Evolutionary conservation across 23 tunicate species (phyloP).

Genomic region (Trididemnum nubilum): DNA sequence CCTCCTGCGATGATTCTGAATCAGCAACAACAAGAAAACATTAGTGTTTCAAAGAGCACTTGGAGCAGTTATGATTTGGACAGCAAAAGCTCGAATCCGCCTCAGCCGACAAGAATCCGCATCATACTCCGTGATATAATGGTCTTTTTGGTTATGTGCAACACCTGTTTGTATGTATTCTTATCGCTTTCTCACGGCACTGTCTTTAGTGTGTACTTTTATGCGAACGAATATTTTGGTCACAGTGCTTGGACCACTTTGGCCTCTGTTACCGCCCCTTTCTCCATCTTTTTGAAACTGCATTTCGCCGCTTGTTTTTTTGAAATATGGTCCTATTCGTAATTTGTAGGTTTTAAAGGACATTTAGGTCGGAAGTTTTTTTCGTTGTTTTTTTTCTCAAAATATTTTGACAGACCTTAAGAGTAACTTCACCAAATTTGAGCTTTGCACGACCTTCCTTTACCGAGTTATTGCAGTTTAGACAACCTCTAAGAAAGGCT

Average conservation of each 20-base stretch:
- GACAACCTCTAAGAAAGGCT: too few relatives aligned
- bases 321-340: conserved; percentile 34
- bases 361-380: too few relatives aligned
- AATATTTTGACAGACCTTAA: too few relatives aligned
- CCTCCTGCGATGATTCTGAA: background rate
- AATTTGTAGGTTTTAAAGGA: too few relatives aligned
- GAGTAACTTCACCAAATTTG: too few relatives aligned
- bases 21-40: background rate
- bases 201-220: conserved; percentile 5
- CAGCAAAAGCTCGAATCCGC: background rate
- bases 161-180: conserved; percentile 26
- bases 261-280: conserved; percentile 22
- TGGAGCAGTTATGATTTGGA: conserved; percentile 10
- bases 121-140: conserved; percentile 19
- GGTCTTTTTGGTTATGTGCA: conserved; percentile 23
- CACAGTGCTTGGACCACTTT: conserved; percentile 41
- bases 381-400: too few relatives aligned
- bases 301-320: conserved; percentile 41
- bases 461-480: too few relatives aligned
- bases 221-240: conserved; percentile 18
- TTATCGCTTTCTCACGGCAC: conserved; percentile 23
- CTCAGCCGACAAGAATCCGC: background rate
- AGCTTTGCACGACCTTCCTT: too few relatives aligned
- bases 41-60: background rate
- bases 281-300: conserved; percentile 25